Base-by-base conservation (phyloP, 53 echinoderm and acorn worm genomes). In the Holothuria scabra region DNA sequence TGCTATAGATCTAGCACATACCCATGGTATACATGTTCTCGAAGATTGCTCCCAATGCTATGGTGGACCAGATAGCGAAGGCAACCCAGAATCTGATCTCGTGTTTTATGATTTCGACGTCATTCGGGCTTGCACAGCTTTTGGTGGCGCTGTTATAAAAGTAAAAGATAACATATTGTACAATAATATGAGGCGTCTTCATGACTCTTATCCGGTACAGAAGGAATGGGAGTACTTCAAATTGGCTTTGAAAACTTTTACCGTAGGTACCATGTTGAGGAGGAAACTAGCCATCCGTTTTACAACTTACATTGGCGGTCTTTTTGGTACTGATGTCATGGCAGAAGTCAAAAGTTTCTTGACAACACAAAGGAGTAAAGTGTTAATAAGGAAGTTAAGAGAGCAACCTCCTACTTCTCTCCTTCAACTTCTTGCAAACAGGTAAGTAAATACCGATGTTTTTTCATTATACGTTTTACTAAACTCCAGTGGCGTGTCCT, bases 11-110 rank as follows among this genome's bases (percentile, higher is more conserved):
- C 23, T 92, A 41, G 94, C 92, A 7, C 87, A 83, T 28, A 83
- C 69, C 37, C 83, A 87, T 59, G 85, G 89, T 0, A 85, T 97
- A 19, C 86, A 87, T 46, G 83, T 97, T 28, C 24, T 97, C 3
- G 97, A 97, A 87, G 97, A 97, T 67, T 92, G 94, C 31, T 91
- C 97, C 0, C 84, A 94, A 44, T 86, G 81, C 79, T 97, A 94
- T 84, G 35, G 75, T 28, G 97, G 97, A 1, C 80, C 91, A 26
- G 79, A 69, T 49, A 76, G 87, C 57, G 34, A 60, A 12, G 89
- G 89, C 1, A 88, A 97, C 38, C 91, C 94, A 3, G 90, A 92
- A 33, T 87, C 91, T 1, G 97, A 97, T 56, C 65, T 97, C 1
- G 85, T 90, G 7, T 91, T 97, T 60, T 97, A 88, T 65, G 94